phyloP scores from a whole-genome alignment of 2,797 vertebrate species.

The Acipenser ruthenus region DNA sequence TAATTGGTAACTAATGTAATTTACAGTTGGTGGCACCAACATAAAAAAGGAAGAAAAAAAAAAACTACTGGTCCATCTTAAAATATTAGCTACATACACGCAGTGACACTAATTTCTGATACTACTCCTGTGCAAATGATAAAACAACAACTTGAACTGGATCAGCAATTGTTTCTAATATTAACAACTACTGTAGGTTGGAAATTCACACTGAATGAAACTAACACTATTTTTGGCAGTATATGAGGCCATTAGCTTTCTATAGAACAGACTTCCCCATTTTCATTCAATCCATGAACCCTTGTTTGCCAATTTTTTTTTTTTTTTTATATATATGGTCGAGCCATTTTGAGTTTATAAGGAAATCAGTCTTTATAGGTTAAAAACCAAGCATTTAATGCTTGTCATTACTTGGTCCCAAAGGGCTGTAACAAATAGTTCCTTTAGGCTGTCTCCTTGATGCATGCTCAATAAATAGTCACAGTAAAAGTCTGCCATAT shows the following conservation, averaged over 20 bases:
- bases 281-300: constrained; percentile 80
- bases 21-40: constrained; percentile 96
- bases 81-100: constrained; percentile 95
- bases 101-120: constrained; percentile 95
- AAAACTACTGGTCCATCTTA: constrained; percentile 61
- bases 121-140: constrained; percentile 98
- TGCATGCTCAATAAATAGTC: constrained; percentile 99
- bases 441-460: constrained; percentile 88
- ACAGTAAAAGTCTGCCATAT: constrained; percentile 89
- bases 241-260: constrained; percentile 93
- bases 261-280: constrained; percentile 81
- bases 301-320: constrained; percentile 58
- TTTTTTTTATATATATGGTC: constrained; percentile 66
- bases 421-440: constrained; percentile 90
- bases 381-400: constrained; percentile 83
- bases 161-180: constrained; percentile 98
- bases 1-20: constrained; percentile 89
- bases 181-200: constrained; percentile 92
- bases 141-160: constrained; percentile 98
- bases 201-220: constrained; percentile 94
- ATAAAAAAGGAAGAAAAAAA: constrained; percentile 53
- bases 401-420: constrained; percentile 80
- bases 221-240: constrained; percentile 99
- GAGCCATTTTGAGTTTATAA: constrained; percentile 79
- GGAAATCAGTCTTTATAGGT: constrained; percentile 68